phyloP scores from a whole-genome alignment of 2,888 invertebrate species.

The Andricus curvator region DNA sequence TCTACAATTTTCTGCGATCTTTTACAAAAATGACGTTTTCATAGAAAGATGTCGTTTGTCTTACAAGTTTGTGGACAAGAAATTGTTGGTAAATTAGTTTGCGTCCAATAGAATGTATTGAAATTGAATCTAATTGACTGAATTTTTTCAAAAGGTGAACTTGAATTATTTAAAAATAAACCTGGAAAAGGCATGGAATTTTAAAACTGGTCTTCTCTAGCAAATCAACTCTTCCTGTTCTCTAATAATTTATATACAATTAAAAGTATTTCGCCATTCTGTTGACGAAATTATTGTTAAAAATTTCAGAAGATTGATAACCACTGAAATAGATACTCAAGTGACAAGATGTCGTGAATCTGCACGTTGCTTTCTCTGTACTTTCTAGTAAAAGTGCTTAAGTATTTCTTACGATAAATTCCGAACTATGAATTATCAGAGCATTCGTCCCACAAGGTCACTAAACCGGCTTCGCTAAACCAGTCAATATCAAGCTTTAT shows the following conservation, averaged over 20 bases:
- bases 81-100: too few relatives aligned
- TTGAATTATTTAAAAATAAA: too few relatives aligned
- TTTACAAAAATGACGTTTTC: too few relatives aligned
- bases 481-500: background rate
- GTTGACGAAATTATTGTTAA: background rate
- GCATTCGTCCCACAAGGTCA: background rate
- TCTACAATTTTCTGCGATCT: too few relatives aligned
- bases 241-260: background rate
- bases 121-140: too few relatives aligned
- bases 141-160: too few relatives aligned
- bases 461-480: background rate
- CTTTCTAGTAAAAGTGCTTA: slow-evolving; percentile 7
- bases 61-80: too few relatives aligned
- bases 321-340: background rate
- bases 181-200: too few relatives aligned
- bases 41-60: too few relatives aligned
- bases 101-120: too few relatives aligned
- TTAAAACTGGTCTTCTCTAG: too few relatives aligned
- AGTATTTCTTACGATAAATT: slow-evolving; percentile 1
- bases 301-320: background rate
- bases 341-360: background rate
- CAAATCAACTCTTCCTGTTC: background rate
- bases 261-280: background rate
- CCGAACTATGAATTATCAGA: background rate
- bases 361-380: slow-evolving; percentile 1